phyloP scores from a whole-genome alignment of 2,888 invertebrate species.

The Helleia helle region DNA sequence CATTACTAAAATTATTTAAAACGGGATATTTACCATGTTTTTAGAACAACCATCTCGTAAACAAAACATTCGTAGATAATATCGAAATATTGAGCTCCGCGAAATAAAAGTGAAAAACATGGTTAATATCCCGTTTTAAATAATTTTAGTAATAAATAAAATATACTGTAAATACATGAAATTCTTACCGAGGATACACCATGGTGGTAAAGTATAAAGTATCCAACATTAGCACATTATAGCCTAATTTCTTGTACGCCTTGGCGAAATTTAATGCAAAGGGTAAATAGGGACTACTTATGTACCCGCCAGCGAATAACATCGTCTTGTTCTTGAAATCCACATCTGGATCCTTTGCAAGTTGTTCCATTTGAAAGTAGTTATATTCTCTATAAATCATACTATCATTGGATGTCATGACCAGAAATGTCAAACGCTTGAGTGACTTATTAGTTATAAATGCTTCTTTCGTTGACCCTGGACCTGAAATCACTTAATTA shows the following conservation, averaged over 20 bases:
- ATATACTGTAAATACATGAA: neutral
- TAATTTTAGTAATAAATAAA: too few relatives aligned
- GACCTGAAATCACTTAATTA: slow-evolving; percentile 3
- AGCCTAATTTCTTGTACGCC: slow-evolving; percentile 2
- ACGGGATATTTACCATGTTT: too few relatives aligned
- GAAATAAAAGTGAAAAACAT: too few relatives aligned
- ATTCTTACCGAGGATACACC: neutral
- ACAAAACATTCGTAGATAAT: too few relatives aligned
- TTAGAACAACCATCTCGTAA: too few relatives aligned
- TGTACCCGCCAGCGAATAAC: neutral
- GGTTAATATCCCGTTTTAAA: too few relatives aligned
- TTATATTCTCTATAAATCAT: neutral
- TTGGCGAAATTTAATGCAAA: neutral
- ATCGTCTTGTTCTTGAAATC: slow-evolving; percentile 1
- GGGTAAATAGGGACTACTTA: neutral
- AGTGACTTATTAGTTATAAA: neutral
- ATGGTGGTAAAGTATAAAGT: neutral
- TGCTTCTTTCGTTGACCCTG: neutral
- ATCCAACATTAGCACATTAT: slow-evolving; percentile 1
- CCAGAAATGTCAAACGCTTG: neutral
- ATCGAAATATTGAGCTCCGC: too few relatives aligned
- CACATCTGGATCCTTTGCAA: neutral
- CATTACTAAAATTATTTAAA: too few relatives aligned
- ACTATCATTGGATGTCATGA: neutral
- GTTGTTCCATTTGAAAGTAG: slow-evolving; percentile 1